phyloP scores from a whole-genome alignment of 2,888 invertebrate species.

The Hipparchia sbordonii region DNA sequence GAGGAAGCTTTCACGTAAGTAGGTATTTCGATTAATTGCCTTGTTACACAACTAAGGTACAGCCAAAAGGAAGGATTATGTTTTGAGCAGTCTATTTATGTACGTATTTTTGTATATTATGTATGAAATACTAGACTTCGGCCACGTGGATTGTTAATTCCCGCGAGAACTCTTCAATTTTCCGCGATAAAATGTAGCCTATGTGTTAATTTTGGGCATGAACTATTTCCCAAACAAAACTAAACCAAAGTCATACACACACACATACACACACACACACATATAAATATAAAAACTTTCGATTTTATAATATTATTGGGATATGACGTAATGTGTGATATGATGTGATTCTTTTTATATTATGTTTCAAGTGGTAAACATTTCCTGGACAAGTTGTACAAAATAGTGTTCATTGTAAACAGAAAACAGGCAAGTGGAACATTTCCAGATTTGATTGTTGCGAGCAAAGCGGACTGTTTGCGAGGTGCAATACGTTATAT shows the following conservation, averaged over 20 bases:
- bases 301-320: too few species aligned
- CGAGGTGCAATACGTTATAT: conserved; percentile 14
- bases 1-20: neutral
- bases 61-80: neutral
- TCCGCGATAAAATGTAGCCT: neutral
- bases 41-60: neutral
- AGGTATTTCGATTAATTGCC: neutral
- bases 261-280: neutral
- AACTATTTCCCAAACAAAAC: too few species aligned
- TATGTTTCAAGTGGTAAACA: neutral
- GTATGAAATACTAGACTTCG: too few species aligned
- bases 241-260: too few species aligned
- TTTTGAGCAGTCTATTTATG: too few species aligned
- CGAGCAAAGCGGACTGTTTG: conserved; percentile 11
- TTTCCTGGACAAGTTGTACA: neutral
- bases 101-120: too few species aligned
- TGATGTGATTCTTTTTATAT: too few species aligned
- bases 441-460: conserved; percentile 27
- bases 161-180: neutral
- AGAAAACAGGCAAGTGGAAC: conserved; percentile 17
- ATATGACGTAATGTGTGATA: too few species aligned
- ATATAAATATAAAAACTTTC: too few species aligned
- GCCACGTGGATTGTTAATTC: neutral
- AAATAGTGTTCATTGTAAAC: conserved; percentile 13
- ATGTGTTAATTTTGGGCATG: neutral